These are phyloP conservation scores for Bombus fervidus DNA, from an alignment of 1,140 invertebrate genomes.

Conservation along the genomic window DNA sequence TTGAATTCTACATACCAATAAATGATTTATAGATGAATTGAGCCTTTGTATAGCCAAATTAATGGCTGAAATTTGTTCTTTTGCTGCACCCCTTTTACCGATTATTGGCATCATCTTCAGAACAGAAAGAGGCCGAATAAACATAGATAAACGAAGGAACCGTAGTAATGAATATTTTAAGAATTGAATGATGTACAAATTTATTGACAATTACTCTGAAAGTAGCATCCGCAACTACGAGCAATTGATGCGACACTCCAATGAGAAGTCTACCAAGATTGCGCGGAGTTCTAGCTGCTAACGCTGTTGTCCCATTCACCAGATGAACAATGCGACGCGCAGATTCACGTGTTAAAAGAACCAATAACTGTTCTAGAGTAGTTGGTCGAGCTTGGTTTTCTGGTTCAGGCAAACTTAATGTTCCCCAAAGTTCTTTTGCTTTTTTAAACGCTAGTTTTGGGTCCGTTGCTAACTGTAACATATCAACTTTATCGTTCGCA, in stretches of 20 bases:
- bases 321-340: slow-evolving; percentile 89
- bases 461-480: slow-evolving; percentile 87
- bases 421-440: slow-evolving; percentile 87
- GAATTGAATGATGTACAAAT: not conserved
- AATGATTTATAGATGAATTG: slow-evolving; percentile 70
- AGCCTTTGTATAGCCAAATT: slow-evolving; percentile 71
- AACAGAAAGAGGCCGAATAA: not conserved
- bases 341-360: slow-evolving; percentile 88
- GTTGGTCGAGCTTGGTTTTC: slow-evolving; percentile 91
- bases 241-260: slow-evolving; percentile 74
- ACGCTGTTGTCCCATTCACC: slow-evolving; percentile 85
- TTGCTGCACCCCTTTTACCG: slow-evolving; percentile 57
- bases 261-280: slow-evolving; percentile 67
- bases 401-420: slow-evolving; percentile 89
- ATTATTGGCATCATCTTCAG: slow-evolving; percentile 72
- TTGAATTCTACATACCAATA: slow-evolving; percentile 71
- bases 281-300: slow-evolving; percentile 84
- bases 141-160: not conserved
- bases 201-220: slow-evolving; percentile 68
- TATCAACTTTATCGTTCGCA: not conserved
- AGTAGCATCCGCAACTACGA: slow-evolving; percentile 68
- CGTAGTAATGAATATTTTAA: not conserved
- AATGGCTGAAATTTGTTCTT: slow-evolving; percentile 63
- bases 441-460: slow-evolving; percentile 89
- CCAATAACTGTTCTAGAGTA: slow-evolving; percentile 89